Conservation (phyloP, 2,113 vertebrate species). For the Phrynosoma platyrhinos region DNA sequence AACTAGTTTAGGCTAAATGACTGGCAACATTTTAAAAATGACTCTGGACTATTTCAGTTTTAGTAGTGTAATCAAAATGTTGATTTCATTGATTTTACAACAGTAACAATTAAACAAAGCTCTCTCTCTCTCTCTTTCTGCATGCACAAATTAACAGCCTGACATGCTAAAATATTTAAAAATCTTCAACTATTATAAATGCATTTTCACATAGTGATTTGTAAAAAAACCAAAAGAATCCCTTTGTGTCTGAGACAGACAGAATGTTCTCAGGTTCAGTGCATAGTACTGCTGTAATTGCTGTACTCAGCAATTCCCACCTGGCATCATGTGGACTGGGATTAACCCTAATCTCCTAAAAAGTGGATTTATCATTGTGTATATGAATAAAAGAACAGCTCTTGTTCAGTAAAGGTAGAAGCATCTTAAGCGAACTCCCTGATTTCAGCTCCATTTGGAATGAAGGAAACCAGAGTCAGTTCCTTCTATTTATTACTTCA, state of each 20-base stretch:
- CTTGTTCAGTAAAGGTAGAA: constrained; percentile 7
- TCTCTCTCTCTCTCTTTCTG: no score
- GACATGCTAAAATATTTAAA: constrained; percentile 19
- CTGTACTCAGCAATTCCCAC: background rate
- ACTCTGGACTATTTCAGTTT: constrained; percentile 15
- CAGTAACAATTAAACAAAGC: background rate
- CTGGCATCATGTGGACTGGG: background rate
- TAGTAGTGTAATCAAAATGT: background rate
- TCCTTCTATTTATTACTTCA: constrained; percentile 32
- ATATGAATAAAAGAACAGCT: constrained; percentile 19
- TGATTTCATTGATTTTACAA: constrained; percentile 12
- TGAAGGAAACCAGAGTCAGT: background rate
- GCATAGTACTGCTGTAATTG: background rate
- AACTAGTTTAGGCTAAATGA: constrained; percentile 8
- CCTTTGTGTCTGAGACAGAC: background rate
- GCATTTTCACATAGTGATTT: constrained; percentile 39
- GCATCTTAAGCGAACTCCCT: background rate
- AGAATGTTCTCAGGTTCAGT: constrained; percentile 29
- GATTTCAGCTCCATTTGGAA: constrained; percentile 12
- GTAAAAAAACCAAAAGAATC: background rate
- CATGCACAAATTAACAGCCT: background rate
- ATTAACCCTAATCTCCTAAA: constrained; percentile 17
- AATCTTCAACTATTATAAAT: constrained; percentile 44
- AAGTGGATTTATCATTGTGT: constrained; percentile 17
- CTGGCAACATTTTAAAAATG: background rate